Evolutionary conservation across 2,797 vertebrate species (phyloP).

Genomic region (Sarcophilus harrisii): DNA sequence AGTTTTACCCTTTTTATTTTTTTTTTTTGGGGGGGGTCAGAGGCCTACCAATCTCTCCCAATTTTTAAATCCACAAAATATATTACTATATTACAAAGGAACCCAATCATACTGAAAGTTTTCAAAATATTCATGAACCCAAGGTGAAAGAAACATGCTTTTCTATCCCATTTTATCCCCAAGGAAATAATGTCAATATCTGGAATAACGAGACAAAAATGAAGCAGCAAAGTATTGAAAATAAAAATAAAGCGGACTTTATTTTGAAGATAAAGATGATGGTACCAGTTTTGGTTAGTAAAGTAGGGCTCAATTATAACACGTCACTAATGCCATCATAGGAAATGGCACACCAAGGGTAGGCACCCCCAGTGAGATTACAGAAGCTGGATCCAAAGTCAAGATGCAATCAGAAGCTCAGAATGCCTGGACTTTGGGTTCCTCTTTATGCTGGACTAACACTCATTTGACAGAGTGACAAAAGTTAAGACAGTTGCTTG

Average conservation of each 20-base stretch:
- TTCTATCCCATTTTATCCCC: conserved; percentile 52
- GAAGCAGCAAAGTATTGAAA: conserved; percentile 73
- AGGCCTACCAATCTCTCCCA: not conserved
- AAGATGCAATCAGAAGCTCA: conserved; percentile 65
- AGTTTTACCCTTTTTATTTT: not conserved
- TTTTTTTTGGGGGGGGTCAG: not conserved
- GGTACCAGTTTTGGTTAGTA: conserved; percentile 72
- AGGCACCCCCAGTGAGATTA: conserved; percentile 66
- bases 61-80: not conserved
- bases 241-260: conserved; percentile 81
- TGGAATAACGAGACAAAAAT: conserved; percentile 60
- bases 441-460: conserved; percentile 45
- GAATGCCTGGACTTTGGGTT: conserved; percentile 52
- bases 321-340: conserved; percentile 74
- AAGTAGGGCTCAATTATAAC: conserved; percentile 69
- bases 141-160: not conserved
- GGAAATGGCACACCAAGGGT: conserved; percentile 69
- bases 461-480: conserved; percentile 45
- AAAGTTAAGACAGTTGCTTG: conserved; percentile 56
- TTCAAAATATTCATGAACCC: not conserved
- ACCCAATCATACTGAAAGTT: not conserved
- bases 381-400: conserved; percentile 68
- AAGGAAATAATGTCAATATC: conserved; percentile 55
- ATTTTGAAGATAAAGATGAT: conserved; percentile 78
- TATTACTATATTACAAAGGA: not conserved